These are phyloP conservation scores for Bombyx mori DNA, from an alignment of 1,140 invertebrate genomes.

Conservation along the genomic window ASM3026992v2 NC_085124.1:7296501-7297000, in stretches of 20 bases:
- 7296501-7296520: not conserved
- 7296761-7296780: not conserved
- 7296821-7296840: no score
- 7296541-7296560: slow-evolving; percentile 31
- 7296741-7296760: not conserved
- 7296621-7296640: slow-evolving; percentile 27
- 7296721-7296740: slow-evolving; percentile 2
- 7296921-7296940: no score
- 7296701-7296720: slow-evolving; percentile 15
- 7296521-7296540: slow-evolving; percentile 13
- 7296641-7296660: slow-evolving; percentile 17
- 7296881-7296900: no score
- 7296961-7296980: no score
- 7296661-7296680: slow-evolving; percentile 18
- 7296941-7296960: no score
- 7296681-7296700: slow-evolving; percentile 15
- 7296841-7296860: no score
- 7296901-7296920: no score
- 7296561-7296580: slow-evolving; percentile 23
- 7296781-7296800: no score
- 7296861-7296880: no score
- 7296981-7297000: no score
- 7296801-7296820: no score
- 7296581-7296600: slow-evolving; percentile 28
- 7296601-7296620: slow-evolving; percentile 17